Evolutionary conservation across 2,888 invertebrate species (phyloP), one percentile per base, ranked within the genome.

Genomic region (Agrochola lychnidis): DNA sequence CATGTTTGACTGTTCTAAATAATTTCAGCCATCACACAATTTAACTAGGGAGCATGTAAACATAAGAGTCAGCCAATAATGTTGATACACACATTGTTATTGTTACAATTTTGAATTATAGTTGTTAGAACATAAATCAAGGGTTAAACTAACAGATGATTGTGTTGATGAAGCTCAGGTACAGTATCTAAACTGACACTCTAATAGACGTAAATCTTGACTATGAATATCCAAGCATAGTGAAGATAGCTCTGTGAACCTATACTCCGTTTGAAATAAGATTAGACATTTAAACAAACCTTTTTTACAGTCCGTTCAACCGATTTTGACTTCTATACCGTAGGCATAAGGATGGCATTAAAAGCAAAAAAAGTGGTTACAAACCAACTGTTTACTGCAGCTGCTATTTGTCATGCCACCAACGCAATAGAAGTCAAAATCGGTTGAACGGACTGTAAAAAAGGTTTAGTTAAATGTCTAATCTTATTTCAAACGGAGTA

Each of bases 51-150:
- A 70, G 14, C 25, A n/a, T 61, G 85, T 85, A 70, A 73, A 61
- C 63, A 45, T 70, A 40, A 63, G 12, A 73, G 22, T 53, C 56
- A 45, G 61, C 61, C 73, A 66, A 57, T 79, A 57, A 19, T 16
- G 25, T 63, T 59, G n/a, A 70, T 68, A 70, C 53, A 61, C 59
- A 25, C 30, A 53, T 19, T 83, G 85, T 83, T 73, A 68, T 71
- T 82, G 70, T 85, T 85, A 78, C 45, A 25, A 45, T 71, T 85
- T 78, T 83, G 83, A 82, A 64, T 82, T 68, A 85, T 85, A 61
- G 78, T 36, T 73, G 68, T 53, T 68, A 53, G 25, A 56, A n/a
- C 12, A 72, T 84, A 73, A 78, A 83, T 83, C 73, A 85, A 64
- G 57, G 63, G 68, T 45, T 68, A 73, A 82, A 77, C 67, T 68